A percentile compares a stretch with the other conserved stretches of the same genome.
phyloP scores from a whole-genome alignment of 2,113 vertebrate species.

The Indicator maculatus region DNA sequence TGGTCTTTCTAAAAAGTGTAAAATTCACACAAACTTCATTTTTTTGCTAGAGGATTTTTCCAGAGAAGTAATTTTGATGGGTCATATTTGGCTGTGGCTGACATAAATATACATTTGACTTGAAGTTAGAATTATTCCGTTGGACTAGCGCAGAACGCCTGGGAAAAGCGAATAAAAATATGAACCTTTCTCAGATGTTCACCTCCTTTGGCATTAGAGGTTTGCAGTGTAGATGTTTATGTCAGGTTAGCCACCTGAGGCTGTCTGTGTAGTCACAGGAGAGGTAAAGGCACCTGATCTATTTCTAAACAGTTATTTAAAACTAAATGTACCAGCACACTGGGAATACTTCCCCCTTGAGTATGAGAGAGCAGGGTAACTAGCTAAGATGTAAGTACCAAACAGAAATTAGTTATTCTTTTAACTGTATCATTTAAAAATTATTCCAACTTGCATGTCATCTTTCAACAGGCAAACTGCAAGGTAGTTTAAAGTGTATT shows the following conservation, averaged over 20 bases:
- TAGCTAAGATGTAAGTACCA: not conserved
- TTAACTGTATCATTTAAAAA: slow-evolving; percentile 5
- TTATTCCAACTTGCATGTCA: not conserved
- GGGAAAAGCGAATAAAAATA: not conserved
- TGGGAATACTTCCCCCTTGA: not conserved
- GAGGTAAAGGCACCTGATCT: not conserved
- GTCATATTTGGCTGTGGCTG: not conserved
- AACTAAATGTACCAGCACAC: not conserved
- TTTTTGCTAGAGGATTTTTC: not conserved
- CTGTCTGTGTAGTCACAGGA: not conserved
- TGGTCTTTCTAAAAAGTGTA: not conserved
- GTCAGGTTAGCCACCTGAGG: not conserved
- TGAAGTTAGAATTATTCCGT: not conserved
- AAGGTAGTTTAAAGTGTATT: not conserved
- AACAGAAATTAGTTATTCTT: not conserved
- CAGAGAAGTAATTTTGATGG: not conserved
- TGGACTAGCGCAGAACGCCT: not conserved
- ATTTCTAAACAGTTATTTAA: not conserved
- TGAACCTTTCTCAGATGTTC: accelerated
- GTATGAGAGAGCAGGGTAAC: not conserved
- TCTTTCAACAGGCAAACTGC: slow-evolving; percentile 10
- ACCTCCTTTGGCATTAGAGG: not conserved
- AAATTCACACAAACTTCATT: not conserved
- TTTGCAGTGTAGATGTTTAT: not conserved
- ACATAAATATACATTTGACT: not conserved